Evolutionary conservation across 2,797 vertebrate genomes (phyloP).

Genomic region (Chiroxiphia lanceolata): DNA sequence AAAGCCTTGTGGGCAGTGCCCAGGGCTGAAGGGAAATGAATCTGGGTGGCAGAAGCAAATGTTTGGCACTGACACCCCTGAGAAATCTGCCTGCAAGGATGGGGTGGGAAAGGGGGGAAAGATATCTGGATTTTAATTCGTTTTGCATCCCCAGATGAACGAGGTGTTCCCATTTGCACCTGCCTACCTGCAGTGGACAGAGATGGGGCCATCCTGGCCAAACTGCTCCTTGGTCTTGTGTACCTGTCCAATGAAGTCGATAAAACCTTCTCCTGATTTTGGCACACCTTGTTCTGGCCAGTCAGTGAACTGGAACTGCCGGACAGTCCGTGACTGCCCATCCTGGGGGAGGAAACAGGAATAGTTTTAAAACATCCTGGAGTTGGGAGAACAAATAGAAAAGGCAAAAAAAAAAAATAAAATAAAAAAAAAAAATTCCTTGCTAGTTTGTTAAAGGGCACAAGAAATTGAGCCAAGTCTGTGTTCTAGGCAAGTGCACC

Average conservation of each 20-base stretch:
- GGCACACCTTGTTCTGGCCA: slow-evolving; percentile 98
- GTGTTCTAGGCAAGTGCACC: background rate
- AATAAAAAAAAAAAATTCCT: background rate
- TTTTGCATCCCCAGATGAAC: fast-evolving
- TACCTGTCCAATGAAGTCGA: slow-evolving; percentile 97
- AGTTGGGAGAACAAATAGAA: background rate
- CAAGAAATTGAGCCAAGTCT: background rate
- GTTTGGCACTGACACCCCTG: background rate
- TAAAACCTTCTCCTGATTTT: slow-evolving; percentile 97
- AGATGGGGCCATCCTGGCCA: slow-evolving; percentile 96
- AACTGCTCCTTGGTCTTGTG: slow-evolving; percentile 99
- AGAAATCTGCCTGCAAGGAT: background rate
- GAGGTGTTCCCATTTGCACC: fast-evolving
- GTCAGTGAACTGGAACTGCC: slow-evolving; percentile 98
- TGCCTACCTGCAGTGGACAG: slow-evolving; percentile 95
- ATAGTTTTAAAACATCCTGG: fast-evolving
- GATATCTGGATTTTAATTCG: background rate
- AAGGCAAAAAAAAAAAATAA: background rate
- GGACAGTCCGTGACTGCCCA: slow-evolving; percentile 93
- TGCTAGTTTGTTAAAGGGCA: background rate
- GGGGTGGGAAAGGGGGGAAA: background rate
- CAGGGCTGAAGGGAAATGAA: background rate
- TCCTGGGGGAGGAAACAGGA: slow-evolving; percentile 76
- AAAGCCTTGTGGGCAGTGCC: background rate
- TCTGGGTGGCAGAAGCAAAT: background rate